Conservation (phyloP, 2,797 vertebrate genomes). For the Otolemur crassicaudatus region DNA sequence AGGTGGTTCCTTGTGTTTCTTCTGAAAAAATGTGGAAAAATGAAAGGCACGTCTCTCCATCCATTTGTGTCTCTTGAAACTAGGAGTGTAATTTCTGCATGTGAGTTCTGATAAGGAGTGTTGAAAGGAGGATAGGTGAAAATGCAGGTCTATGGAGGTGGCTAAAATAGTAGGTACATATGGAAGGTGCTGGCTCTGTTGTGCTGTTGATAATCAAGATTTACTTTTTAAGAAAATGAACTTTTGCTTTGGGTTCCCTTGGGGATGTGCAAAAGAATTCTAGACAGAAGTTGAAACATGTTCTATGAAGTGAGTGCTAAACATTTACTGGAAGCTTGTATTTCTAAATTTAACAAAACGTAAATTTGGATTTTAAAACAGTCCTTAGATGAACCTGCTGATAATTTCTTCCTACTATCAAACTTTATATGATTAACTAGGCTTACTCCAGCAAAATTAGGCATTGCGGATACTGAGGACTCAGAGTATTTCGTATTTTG, state of each 20-base stretch:
- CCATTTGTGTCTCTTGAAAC: not conserved
- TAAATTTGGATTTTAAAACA: constrained; percentile 49
- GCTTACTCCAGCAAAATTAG: constrained; percentile 49
- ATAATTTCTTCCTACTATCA: constrained; percentile 59
- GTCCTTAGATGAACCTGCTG: not conserved
- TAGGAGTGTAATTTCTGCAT: not conserved
- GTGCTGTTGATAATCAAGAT: constrained; percentile 23
- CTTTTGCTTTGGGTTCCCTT: constrained; percentile 38
- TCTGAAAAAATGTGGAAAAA: not conserved
- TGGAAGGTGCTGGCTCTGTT: not conserved
- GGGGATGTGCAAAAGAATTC: constrained; percentile 43
- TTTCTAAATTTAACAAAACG: constrained; percentile 56
- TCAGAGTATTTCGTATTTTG: constrained; percentile 44
- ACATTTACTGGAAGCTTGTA: constrained; percentile 53
- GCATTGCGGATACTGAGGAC: not conserved
- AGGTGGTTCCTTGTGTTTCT: not conserved
- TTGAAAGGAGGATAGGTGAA: not conserved
- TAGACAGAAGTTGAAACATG: not conserved
- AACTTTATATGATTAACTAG: not conserved
- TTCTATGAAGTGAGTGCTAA: not conserved
- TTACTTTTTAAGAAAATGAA: constrained; percentile 47
- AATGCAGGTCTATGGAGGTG: not conserved
- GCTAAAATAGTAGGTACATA: too few species aligned
- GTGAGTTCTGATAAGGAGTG: not conserved
- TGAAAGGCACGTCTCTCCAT: not conserved